Evolutionary conservation across 2,888 invertebrate genomes (phyloP).

Genomic region (Adelognathus sp.): DNA sequence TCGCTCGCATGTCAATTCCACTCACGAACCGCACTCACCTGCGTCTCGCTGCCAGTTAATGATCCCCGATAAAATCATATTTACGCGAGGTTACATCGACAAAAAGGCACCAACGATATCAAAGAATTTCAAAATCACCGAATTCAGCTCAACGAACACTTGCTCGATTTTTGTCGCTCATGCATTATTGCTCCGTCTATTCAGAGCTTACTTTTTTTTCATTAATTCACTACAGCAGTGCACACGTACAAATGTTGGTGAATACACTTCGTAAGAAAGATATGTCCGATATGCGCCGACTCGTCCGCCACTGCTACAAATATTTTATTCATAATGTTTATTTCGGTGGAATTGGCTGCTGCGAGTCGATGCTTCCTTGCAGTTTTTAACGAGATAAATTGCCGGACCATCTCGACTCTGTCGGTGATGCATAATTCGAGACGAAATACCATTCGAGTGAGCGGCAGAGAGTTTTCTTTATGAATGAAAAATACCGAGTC

Average conservation of each 20-base stretch:
- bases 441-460: conserved; percentile 27
- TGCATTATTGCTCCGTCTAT: not conserved
- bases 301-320: conserved; percentile 2
- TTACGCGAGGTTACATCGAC: conserved; percentile 39
- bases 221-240: not conserved
- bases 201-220: conserved; percentile 5
- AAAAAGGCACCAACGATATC: conserved; percentile 1
- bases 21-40: conserved; percentile 57
- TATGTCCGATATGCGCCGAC: not conserved
- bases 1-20: conserved; percentile 22
- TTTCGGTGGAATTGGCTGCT: conserved; percentile 35
- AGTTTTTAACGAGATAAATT: conserved; percentile 54
- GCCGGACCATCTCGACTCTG: not conserved
- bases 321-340: conserved; percentile 59
- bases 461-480: conserved; percentile 31
- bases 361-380: conserved; percentile 26
- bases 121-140: conserved; percentile 29
- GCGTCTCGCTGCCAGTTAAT: conserved; percentile 50
- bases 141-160: conserved; percentile 38
- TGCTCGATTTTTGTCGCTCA: not conserved
- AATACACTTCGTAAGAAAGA: not conserved
- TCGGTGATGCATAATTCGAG: conserved; percentile 1
- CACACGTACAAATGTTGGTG: not conserved
- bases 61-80: conserved; percentile 60
- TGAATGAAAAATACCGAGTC: conserved; percentile 33